These are phyloP conservation scores for Microtus oregoni DNA, from an alignment of 2,113 vertebrate species.

Conservation along the genomic window DNA sequence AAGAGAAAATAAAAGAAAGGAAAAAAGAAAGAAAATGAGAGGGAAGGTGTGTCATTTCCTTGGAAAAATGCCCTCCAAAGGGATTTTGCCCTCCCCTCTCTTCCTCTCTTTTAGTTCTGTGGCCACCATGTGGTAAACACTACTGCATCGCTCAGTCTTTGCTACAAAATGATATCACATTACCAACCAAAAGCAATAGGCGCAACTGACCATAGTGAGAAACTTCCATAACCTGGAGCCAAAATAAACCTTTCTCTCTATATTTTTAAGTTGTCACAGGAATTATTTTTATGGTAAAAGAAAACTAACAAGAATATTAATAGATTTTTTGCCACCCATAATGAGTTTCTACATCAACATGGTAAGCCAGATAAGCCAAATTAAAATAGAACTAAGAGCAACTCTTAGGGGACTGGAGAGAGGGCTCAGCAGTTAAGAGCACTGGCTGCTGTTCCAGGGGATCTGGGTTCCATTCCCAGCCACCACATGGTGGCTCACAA, in stretches of 20 bases:
- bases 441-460: too few relatives aligned
- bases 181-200: not conserved
- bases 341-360: not conserved
- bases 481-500: too few relatives aligned
- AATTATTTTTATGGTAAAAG: not conserved
- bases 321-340: not conserved
- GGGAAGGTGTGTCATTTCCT: too few relatives aligned
- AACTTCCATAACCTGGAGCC: not conserved
- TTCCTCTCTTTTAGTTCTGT: too few relatives aligned
- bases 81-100: accelerated
- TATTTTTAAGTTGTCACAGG: not conserved
- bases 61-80: too few relatives aligned
- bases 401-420: not conserved
- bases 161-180: too few relatives aligned
- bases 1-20: too few relatives aligned
- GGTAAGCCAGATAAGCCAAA: not conserved
- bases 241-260: not conserved
- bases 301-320: not conserved
- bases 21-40: not conserved
- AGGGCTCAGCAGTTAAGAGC: too few relatives aligned
- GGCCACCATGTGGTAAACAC: not conserved
- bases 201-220: not conserved
- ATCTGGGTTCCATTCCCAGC: too few relatives aligned
- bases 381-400: not conserved
- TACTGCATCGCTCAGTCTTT: not conserved